These are phyloP conservation scores for Hermaeophaga mercurialis DNA, from an alignment of 2,888 invertebrate genomes.

Conservation along the genomic window DNA sequence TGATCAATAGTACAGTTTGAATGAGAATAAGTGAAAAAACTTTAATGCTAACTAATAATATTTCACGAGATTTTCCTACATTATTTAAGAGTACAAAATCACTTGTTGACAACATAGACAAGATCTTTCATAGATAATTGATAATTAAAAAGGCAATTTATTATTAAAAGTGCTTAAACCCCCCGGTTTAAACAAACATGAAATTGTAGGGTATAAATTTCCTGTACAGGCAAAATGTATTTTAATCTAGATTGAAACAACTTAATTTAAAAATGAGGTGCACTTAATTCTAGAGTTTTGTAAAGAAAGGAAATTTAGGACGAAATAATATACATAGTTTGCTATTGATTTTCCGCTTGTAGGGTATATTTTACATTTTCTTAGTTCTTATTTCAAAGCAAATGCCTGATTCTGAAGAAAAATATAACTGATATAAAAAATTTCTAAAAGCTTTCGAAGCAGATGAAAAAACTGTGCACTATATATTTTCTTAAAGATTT, in stretches of 20 bases:
- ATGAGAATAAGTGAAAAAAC: too few species aligned
- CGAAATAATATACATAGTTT: too few species aligned
- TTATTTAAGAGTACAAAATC: too few species aligned
- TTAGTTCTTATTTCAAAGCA: neutral
- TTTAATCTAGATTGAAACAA: neutral
- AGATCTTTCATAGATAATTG: too few species aligned
- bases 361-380: constrained; percentile 9
- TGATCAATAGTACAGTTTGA: too few species aligned
- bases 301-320: constrained; percentile 3
- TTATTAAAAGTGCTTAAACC: too few species aligned
- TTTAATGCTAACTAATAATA: too few species aligned
- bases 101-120: too few species aligned
- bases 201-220: neutral
- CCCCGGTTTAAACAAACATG: too few species aligned
- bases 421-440: neutral
- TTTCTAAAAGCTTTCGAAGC: neutral
- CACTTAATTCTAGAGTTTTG: constrained; percentile 1
- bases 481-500: neutral
- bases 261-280: constrained; percentile 3
- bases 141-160: too few species aligned
- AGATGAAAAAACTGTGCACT: neutral
- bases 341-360: constrained; percentile 8
- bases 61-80: too few species aligned
- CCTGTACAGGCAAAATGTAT: neutral
- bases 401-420: neutral